Evolutionary conservation across 2,888 invertebrate genomes (phyloP), one percentile per base, ranked within the genome.

Genomic region (Ophioninae sp.): DNA sequence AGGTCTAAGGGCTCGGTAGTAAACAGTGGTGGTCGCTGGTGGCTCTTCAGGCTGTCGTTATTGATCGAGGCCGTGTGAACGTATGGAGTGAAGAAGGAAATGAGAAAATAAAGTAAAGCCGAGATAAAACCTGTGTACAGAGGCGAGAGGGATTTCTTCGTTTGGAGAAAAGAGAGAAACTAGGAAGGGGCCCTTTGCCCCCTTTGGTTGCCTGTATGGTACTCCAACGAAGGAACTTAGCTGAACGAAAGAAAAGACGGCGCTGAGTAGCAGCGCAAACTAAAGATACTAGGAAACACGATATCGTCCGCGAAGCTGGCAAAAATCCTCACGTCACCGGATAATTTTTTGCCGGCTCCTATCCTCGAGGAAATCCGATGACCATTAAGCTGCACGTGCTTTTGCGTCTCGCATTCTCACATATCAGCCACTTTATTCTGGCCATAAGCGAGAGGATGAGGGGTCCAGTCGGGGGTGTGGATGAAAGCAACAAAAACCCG

Each of bases 41-140:
- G 87, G 88, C 85, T 87, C 88, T 87, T 87, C 83, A 87, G 85
- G 87, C 87, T 87, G 87, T 90, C 89, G 80, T 74, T 85, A 85
- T 85, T 82, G 83, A 85, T 83, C 83, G 83, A 41, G 41, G 22
- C 23, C 56, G 69, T 51, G 73, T 63, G 79, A 82, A 69, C 59
- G 73, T 65, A 61, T 23, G n/a, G 63, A 51, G 71, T n/a, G 23
- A 74, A 51, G 68, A 22, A 59, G 67, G 59, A 69, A 82, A 69
- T 69, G 37, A 78, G 58, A 61, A 64, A 75, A 63, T 22, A 59
- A 64, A 61, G 51, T 76, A 72, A 37, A 79, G 59, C 20, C 41
- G 37, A 58, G 64, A 51, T 39, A 69, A 71, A 68, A 23, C 64
- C 56, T 23, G 68, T 77, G 39, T 65, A 13, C 59, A 41, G 59